A percentile compares a stretch with the other conserved stretches of the same genome.
Conservation (phyloP, 2,113 vertebrate species). For the Marcusenius ussheri region DNA sequence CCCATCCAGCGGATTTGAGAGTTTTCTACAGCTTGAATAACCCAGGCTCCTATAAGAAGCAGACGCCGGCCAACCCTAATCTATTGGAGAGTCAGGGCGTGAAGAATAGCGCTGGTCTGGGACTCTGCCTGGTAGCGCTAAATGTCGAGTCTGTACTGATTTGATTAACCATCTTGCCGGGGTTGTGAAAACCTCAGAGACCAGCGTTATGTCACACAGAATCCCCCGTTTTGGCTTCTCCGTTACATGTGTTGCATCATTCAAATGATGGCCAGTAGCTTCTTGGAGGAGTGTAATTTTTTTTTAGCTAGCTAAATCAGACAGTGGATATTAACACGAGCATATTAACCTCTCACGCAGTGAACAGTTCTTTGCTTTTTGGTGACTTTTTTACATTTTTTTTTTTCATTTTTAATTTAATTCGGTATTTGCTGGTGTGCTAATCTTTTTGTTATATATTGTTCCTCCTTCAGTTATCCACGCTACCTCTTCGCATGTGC, state of each 20-base stretch:
- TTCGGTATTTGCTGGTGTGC: neutral
- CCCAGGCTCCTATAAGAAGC: neutral
- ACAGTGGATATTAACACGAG: neutral
- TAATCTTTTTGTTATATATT: neutral
- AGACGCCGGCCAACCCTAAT: neutral
- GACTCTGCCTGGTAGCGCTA: neutral
- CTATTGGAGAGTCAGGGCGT: neutral
- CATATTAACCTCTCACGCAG: neutral
- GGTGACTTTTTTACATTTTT: neutral
- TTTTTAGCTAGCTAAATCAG: neutral
- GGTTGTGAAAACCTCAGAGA: neutral
- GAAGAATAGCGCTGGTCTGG: neutral
- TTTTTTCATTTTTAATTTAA: neutral
- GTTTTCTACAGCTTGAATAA: neutral
- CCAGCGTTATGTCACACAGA: neutral
- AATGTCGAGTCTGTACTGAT: neutral
- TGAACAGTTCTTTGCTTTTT: neutral
- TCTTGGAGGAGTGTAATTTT: neutral
- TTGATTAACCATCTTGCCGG: neutral
- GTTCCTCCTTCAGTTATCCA: neutral
- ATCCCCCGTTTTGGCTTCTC: neutral
- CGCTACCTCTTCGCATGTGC: constrained; percentile 2
- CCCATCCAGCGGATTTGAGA: neutral
- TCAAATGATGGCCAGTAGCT: neutral
- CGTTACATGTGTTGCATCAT: neutral